Conservation (phyloP, 1,140 invertebrate genomes). For the Drosophila sulfurigaster region DNA sequence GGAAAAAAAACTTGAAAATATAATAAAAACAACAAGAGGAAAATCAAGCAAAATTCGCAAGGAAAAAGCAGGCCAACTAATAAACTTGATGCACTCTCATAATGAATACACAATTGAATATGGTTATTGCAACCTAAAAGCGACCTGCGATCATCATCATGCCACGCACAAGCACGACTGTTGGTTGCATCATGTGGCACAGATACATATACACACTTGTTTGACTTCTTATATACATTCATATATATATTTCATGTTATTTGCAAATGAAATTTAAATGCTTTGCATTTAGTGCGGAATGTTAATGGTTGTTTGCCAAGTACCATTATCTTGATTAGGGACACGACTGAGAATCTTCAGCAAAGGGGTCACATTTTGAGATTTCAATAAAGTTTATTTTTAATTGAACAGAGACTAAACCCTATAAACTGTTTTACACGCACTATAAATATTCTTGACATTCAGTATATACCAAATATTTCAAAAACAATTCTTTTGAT, state of each 20-base stretch:
- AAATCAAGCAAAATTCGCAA: background rate
- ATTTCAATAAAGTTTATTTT: too few species aligned
- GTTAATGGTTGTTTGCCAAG: too few species aligned
- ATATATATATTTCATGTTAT: background rate
- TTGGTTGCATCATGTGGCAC: background rate
- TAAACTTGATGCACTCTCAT: constrained; percentile 44
- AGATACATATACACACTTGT: background rate
- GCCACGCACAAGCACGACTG: background rate
- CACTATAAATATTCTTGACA: too few species aligned
- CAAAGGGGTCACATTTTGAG: too few species aligned
- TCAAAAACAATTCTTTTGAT: too few species aligned
- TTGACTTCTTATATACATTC: background rate
- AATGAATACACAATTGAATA: constrained; percentile 48
- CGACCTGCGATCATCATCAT: constrained; percentile 9
- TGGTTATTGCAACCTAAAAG: constrained; percentile 17
- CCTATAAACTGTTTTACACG: too few species aligned
- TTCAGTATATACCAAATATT: too few species aligned
- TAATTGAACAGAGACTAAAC: too few species aligned
- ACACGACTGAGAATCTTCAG: too few species aligned
- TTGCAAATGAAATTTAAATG: background rate
- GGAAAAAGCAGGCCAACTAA: constrained; percentile 46
- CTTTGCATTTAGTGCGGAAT: background rate
- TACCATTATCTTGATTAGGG: too few species aligned
- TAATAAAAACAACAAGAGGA: constrained; percentile 2
- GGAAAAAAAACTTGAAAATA: background rate